Conservation (phyloP, 2,113 vertebrate species). For the Tonatia bakeri region DNA sequence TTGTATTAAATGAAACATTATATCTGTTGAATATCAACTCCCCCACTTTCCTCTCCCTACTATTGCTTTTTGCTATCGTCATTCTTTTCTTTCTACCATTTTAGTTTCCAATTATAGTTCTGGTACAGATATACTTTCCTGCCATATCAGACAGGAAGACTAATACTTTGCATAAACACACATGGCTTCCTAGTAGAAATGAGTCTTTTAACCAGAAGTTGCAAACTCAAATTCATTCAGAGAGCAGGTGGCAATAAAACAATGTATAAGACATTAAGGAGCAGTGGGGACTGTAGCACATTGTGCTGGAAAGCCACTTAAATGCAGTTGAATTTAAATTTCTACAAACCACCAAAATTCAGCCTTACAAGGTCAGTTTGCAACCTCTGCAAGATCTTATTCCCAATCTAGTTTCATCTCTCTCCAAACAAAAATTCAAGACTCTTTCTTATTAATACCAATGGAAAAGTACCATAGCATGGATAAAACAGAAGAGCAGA, state of each 20-base stretch:
- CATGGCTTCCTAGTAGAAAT: background rate
- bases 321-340: conserved; percentile 20
- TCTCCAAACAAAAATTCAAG: conserved; percentile 39
- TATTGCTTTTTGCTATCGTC: background rate
- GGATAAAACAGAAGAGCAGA: conserved; percentile 33
- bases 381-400: conserved; percentile 13
- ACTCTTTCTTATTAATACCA: conserved; percentile 5
- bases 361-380: background rate
- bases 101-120: background rate
- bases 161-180: background rate
- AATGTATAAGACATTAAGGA: background rate
- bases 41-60: background rate
- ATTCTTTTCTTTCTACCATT: background rate
- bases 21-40: background rate
- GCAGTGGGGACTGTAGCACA: background rate
- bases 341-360: background rate
- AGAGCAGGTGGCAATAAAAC: background rate
- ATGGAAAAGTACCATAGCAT: background rate
- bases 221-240: background rate
- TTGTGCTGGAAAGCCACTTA: background rate
- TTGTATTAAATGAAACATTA: background rate
- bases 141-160: background rate
- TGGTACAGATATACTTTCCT: background rate
- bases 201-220: background rate
- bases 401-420: conserved; percentile 11